Evolutionary conservation across 1,140 invertebrate species (phyloP).

Genomic region (Heliothis subflexa): DNA sequence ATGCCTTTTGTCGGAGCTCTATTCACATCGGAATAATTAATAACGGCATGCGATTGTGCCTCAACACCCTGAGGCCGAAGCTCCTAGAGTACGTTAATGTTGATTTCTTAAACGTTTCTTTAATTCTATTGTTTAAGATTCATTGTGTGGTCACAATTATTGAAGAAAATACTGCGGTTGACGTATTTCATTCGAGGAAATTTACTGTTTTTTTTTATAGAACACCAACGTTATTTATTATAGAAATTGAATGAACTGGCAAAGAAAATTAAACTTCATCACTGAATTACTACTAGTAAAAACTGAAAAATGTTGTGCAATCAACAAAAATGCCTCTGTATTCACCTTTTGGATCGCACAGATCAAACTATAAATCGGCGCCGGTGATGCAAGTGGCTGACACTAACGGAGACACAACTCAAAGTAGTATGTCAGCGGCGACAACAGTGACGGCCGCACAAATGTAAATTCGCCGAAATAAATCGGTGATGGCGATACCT

Average conservation of each 20-base stretch:
- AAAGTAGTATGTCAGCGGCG: slow-evolving; percentile 35
- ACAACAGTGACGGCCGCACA: slow-evolving; percentile 46
- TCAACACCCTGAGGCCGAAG: slow-evolving; percentile 51
- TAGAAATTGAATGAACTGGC: too few relatives aligned
- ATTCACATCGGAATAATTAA: slow-evolving; percentile 75
- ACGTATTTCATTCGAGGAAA: slow-evolving; percentile 6
- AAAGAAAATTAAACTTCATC: not conserved
- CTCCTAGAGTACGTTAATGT: slow-evolving; percentile 32
- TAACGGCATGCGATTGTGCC: slow-evolving; percentile 63
- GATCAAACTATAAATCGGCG: slow-evolving; percentile 22
- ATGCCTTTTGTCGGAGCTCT: slow-evolving; percentile 68
- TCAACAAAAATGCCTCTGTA: not conserved
- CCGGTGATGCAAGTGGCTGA: slow-evolving; percentile 27
- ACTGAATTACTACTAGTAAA: not conserved
- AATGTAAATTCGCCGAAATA: slow-evolving; percentile 71
- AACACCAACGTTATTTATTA: too few relatives aligned
- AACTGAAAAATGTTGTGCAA: not conserved
- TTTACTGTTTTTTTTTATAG: not conserved
- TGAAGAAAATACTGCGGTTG: slow-evolving; percentile 17
- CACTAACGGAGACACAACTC: slow-evolving; percentile 38
- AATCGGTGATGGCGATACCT: slow-evolving; percentile 79
- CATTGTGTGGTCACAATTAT: slow-evolving; percentile 23
- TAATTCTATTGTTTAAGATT: slow-evolving; percentile 38
- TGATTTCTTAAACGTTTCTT: slow-evolving; percentile 48
- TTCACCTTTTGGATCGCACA: slow-evolving; percentile 11